Evolutionary conservation across 2,888 invertebrate genomes (phyloP).

Genomic region (Resseliella maxima): DNA sequence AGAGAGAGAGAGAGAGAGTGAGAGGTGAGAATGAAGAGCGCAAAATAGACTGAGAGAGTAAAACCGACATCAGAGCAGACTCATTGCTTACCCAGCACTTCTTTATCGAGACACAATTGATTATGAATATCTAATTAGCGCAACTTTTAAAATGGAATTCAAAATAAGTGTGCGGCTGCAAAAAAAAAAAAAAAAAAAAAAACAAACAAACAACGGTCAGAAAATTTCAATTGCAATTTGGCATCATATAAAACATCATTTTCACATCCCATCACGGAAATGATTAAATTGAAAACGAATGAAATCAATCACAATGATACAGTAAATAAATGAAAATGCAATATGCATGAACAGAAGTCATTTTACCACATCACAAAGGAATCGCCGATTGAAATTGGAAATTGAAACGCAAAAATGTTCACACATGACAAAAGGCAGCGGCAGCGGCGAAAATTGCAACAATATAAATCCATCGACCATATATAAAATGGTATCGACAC

Average conservation of each 20-base stretch:
- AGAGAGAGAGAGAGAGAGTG: no score
- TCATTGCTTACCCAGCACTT: not conserved
- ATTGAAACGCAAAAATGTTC: not conserved
- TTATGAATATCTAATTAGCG: constrained; percentile 7
- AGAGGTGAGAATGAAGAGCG: no score
- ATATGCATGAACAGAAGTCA: constrained; percentile 10
- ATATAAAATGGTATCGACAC: not conserved
- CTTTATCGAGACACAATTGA: not conserved
- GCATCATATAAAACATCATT: not conserved
- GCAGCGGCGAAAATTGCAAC: not conserved
- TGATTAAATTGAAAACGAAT: not conserved
- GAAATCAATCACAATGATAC: constrained; percentile 32
- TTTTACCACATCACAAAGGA: constrained; percentile 24
- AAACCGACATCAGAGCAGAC: not conserved
- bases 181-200: no score
- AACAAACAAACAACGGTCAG: no score
- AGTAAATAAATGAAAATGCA: not conserved
- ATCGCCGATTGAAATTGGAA: not conserved
- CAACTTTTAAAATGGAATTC: not conserved
- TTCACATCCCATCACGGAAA: not conserved
- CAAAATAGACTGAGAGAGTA: no score
- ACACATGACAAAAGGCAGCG: not conserved
- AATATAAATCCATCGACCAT: not conserved
- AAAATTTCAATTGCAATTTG: no score
- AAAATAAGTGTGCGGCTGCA: no score